Percentiles rank a stretch among this genome's conserved stretches.
These are phyloP conservation scores for Lycodopsis pacificus DNA, from an alignment of 2,797 vertebrate species.

Conservation along the genomic window DNA sequence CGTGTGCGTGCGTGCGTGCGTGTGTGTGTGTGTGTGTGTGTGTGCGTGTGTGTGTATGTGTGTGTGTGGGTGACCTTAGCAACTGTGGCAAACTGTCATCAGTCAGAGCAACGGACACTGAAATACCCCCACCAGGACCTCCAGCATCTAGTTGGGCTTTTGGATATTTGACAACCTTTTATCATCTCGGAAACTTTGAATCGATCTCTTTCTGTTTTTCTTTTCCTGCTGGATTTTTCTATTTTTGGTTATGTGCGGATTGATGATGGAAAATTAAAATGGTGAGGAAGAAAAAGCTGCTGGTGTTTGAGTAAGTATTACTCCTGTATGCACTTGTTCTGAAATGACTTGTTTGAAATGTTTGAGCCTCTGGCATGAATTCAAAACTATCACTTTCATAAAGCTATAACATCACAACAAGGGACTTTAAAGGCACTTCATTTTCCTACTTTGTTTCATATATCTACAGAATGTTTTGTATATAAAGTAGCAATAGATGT, in stretches of 20 bases:
- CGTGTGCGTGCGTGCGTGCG: neutral
- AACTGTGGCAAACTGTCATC: conserved; percentile 53
- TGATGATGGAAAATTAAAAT: conserved; percentile 83
- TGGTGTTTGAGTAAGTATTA: conserved; percentile 80
- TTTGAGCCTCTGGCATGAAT: neutral
- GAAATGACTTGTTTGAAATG: neutral
- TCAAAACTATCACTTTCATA: neutral
- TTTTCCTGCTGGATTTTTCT: conserved; percentile 43
- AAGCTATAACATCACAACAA: neutral
- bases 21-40: conserved; percentile 2
- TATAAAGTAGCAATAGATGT: neutral
- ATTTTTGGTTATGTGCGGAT: conserved; percentile 50
- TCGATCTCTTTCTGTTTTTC: conserved; percentile 5
- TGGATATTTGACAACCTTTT: conserved; percentile 31
- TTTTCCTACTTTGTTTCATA: neutral
- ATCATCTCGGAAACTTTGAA: conserved; percentile 32
- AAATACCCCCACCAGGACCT: conserved; percentile 62
- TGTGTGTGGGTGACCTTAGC: conserved; percentile 43
- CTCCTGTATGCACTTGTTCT: neutral
- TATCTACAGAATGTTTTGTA: neutral
- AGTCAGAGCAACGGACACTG: conserved; percentile 59
- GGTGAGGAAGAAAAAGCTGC: conserved; percentile 81
- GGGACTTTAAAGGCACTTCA: neutral
- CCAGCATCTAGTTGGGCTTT: conserved; percentile 54
- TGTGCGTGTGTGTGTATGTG: neutral